Base-by-base conservation (phyloP, 2,888 invertebrate species). In the Leucania comma region DNA sequence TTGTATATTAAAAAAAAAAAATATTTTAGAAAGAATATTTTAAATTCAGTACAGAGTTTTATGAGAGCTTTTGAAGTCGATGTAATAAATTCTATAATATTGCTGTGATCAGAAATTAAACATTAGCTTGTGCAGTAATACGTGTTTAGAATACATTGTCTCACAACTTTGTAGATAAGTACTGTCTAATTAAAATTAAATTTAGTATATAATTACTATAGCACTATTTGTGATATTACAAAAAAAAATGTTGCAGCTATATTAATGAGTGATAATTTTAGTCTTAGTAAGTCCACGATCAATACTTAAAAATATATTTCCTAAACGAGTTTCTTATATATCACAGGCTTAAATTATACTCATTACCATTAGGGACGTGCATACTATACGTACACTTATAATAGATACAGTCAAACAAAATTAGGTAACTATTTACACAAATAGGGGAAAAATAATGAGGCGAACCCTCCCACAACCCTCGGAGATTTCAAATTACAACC, bases 371-470 rank as follows among this genome's bases (percentile, higher is more conserved):
- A 94, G 92, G 95, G 96, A 96, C 95, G 95, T 95, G 95, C 94
- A 94, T 95, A 91, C 93, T 93, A 94, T 95, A 94, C 92, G 91
- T 95, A 94, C 93, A 93, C 93, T 92, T 93, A 94, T 91, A 91
- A 91, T 92, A 93, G 89, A 90, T 92, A 94, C 89, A 93, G 90
- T 92, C 85, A 87, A 94, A 93, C 88, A 85, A 92, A 95, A 95
- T 94, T 94, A 93, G 93, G 93, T 94, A 95, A 96, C 95, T 96
- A 96, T 96, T 95, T 95, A 96, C 96, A 96, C 93, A 93, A 94
- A 95, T 92, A 94, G 93, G 95, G 95, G 94, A 92, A 95, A 95
- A 95, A 96, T 95, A 96, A 95, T 95, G 96, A 95, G 95, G 95
- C 89, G 88, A 92, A 92, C 94, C 95, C 94, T 94, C 95, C 95